phyloP scores from a whole-genome alignment of 2,888 invertebrate genomes.

The Eristalinus sepulchralis region DNA sequence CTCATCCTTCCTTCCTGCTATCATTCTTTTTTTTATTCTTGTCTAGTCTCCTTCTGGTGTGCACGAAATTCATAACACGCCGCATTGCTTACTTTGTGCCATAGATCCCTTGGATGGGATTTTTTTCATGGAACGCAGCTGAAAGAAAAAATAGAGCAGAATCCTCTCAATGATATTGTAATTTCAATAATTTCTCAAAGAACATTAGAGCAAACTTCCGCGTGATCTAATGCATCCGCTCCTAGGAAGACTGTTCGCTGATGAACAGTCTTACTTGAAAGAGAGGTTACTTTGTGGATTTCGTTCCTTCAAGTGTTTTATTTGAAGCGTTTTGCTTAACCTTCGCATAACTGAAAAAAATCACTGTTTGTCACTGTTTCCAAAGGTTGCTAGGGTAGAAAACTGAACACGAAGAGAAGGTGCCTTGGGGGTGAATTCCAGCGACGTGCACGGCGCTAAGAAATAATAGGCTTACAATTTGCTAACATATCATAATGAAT shows the following conservation, averaged over 20 bases:
- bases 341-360: no score
- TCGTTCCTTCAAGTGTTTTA: neutral
- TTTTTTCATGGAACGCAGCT: neutral
- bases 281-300: neutral
- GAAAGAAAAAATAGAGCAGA: constrained; percentile 4
- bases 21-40: neutral
- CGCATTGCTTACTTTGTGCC: constrained; percentile 32
- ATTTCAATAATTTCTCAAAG: constrained; percentile 56
- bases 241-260: neutral
- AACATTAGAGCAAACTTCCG: constrained; percentile 27
- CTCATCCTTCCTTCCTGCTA: neutral
- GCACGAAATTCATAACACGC: constrained; percentile 42
- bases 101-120: constrained; percentile 8
- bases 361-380: no score
- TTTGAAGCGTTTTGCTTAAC: no score
- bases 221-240: constrained; percentile 44
- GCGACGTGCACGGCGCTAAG: no score
- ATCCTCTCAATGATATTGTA: constrained; percentile 41
- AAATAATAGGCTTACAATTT: no score
- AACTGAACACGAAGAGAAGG: no score
- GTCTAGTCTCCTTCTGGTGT: neutral
- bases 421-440: no score
- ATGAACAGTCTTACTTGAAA: neutral
- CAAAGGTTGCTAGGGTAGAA: no score
- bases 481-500: no score